phyloP scores from a whole-genome alignment of 2,113 vertebrate species.

The Furnarius figulus region DNA sequence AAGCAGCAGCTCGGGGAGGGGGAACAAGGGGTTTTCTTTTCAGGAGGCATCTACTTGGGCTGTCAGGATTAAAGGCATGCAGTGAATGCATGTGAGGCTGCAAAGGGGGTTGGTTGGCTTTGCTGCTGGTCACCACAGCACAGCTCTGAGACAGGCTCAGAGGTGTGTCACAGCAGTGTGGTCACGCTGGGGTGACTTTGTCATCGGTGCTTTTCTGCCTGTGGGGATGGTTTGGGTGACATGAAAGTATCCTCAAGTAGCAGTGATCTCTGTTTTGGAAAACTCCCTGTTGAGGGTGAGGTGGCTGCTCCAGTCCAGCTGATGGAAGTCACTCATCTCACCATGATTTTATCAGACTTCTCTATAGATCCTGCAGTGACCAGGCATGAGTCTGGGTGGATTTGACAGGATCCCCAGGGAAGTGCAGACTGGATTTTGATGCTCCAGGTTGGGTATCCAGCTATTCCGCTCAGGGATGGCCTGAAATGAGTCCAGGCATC shows the following conservation, averaged over 20 bases:
- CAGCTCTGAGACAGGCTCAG: neutral
- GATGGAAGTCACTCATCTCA: neutral
- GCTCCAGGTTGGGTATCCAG: neutral
- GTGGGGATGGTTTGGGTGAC: neutral
- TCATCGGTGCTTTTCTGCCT: neutral
- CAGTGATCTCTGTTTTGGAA: neutral
- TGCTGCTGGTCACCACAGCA: neutral
- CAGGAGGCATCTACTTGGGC: constrained; percentile 25
- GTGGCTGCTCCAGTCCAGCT: neutral
- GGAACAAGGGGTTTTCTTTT: constrained; percentile 1
- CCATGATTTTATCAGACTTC: neutral
- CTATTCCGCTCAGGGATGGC: neutral
- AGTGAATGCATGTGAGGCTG: neutral
- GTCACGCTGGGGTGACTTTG: neutral
- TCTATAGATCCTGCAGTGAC: neutral
- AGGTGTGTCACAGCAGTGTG: neutral
- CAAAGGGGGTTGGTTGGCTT: neutral
- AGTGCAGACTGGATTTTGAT: neutral
- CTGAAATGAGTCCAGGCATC: neutral
- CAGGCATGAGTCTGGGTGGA: neutral
- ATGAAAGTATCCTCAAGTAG: accelerated
- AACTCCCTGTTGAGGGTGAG: neutral
- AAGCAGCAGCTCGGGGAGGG: neutral
- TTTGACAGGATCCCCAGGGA: neutral
- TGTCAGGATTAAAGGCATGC: constrained; percentile 35